Percentiles rank a stretch among this genome's conserved stretches.
Evolutionary conservation across 2,113 vertebrate species (phyloP).

Genomic region (Malurus cyaneus): DNA sequence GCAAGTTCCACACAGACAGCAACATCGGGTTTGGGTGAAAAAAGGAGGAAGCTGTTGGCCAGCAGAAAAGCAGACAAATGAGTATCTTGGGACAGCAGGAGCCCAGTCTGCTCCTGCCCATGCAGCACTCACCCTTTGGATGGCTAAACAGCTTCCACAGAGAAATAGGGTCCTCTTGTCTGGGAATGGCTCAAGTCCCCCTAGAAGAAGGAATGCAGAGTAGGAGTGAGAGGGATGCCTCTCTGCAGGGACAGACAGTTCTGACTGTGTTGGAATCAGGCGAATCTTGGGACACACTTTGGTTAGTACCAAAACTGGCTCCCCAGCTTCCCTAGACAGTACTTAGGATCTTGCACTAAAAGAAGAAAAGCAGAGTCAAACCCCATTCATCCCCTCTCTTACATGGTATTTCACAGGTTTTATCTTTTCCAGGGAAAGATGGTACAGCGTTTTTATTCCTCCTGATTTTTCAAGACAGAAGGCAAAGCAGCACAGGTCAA

Average conservation of each 20-base stretch:
- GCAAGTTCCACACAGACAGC: neutral
- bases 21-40: neutral
- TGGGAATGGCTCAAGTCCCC: neutral
- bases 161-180: neutral
- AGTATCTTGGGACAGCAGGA: neutral
- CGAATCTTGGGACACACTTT: fast-evolving
- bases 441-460: neutral
- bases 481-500: neutral
- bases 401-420: neutral
- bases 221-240: neutral
- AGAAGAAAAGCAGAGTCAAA: neutral
- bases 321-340: neutral
- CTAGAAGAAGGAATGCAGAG: neutral
- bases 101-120: neutral
- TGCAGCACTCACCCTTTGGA: neutral
- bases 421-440: neutral
- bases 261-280: neutral
- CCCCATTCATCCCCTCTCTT: neutral
- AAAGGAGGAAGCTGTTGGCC: neutral
- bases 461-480: neutral
- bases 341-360: neutral
- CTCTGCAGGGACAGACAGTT: neutral
- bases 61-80: neutral
- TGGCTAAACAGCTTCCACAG: neutral
- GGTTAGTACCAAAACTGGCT: neutral